Evolutionary conservation across 2,888 invertebrate species (phyloP).

Genomic region (Rhamnusium bicolor): DNA sequence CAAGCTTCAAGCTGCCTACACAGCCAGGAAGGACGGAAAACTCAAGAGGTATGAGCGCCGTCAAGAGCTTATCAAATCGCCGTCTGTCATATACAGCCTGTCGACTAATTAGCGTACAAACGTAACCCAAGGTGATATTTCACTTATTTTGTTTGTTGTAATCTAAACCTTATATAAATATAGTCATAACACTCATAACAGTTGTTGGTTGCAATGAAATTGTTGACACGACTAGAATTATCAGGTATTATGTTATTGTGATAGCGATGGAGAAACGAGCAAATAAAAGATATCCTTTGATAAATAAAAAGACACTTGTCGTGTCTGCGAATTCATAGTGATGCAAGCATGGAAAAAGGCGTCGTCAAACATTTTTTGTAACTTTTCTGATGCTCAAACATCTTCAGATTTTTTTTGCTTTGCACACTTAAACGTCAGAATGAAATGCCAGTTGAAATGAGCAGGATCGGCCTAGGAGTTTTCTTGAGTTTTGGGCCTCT

Average conservation of each 20-base stretch:
- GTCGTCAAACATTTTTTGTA: no score
- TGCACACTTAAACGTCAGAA: no score
- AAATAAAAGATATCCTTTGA: background rate
- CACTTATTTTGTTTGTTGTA: background rate
- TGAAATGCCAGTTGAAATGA: no score
- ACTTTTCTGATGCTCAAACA: no score
- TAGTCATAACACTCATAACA: background rate
- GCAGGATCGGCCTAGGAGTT: no score
- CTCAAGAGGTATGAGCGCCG: slow-evolving; percentile 3
- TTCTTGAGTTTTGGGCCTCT: no score
- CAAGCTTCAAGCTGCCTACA: background rate
- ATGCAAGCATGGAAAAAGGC: no score
- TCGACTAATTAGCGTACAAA: slow-evolving; percentile 23
- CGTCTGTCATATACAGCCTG: slow-evolving; percentile 5
- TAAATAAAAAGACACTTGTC: background rate
- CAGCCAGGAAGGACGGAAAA: background rate
- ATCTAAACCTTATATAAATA: background rate
- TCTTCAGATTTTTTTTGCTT: no score
- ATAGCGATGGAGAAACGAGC: background rate
- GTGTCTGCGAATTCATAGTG: background rate
- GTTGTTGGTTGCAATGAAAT: background rate
- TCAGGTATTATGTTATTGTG: background rate
- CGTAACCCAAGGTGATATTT: slow-evolving; percentile 4
- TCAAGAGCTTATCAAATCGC: slow-evolving; percentile 19
- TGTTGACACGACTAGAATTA: background rate